Evolutionary conservation across 1,140 invertebrate genomes (phyloP).

Genomic region (Bursaphelenchus mucronatus): DNA sequence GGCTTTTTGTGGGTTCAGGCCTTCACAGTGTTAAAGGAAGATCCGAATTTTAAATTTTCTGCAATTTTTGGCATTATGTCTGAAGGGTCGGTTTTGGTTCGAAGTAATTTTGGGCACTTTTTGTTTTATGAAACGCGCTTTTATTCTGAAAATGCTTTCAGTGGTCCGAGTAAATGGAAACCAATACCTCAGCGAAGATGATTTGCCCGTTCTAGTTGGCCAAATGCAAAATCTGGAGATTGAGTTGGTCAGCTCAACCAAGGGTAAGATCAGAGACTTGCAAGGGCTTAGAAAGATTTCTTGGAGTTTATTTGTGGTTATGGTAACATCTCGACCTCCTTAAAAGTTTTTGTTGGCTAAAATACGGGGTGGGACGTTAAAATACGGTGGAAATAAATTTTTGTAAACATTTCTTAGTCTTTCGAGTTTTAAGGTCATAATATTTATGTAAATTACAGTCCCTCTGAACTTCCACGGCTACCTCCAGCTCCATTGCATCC

Average conservation of each 20-base stretch:
- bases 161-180: slow-evolving; percentile 32
- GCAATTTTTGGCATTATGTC: slow-evolving; percentile 10
- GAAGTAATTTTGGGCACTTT: slow-evolving; percentile 9
- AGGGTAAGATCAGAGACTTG: slow-evolving; percentile 18
- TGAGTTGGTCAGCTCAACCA: slow-evolving; percentile 31
- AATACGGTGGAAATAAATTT: neutral
- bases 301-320: slow-evolving; percentile 10
- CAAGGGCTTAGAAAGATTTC: slow-evolving; percentile 4
- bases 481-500: slow-evolving; percentile 51
- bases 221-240: slow-evolving; percentile 40
- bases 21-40: slow-evolving; percentile 3
- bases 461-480: slow-evolving; percentile 35
- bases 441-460: slow-evolving; percentile 4
- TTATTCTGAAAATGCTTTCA: slow-evolving; percentile 16
- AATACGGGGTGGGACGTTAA: neutral
- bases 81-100: slow-evolving; percentile 15
- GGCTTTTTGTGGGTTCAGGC: too few species aligned
- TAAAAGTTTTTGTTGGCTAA: neutral
- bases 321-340: neutral
- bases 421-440: neutral
- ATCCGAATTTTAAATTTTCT: neutral
- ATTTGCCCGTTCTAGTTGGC: slow-evolving; percentile 42
- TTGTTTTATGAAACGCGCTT: too few species aligned
- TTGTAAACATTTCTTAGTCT: neutral
- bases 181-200: slow-evolving; percentile 48